Base-by-base conservation (phyloP, 2,113 vertebrate genomes). In the Chlorocebus sabaeus region DNA sequence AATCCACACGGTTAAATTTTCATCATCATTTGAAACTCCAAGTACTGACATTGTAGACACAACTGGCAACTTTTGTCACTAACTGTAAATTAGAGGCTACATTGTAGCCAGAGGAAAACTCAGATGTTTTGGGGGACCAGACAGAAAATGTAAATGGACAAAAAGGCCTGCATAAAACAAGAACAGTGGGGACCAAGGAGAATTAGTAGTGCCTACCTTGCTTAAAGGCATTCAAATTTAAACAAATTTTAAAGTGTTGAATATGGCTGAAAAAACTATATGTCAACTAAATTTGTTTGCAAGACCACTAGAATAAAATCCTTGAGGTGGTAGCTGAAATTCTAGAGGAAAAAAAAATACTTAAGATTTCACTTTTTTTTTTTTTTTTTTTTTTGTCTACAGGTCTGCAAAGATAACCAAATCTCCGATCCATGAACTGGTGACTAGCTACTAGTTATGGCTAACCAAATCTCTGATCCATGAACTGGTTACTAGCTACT, bases 11-110 rank as follows among this genome's bases (percentile, higher is more conserved):
- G 79, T 67, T 86, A 84, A 35, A 86, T 83, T 97, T 91, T 73
- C 57, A 55, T 57, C 90, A 70, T 30, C 55, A 45, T 96, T 90
- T 93, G 76, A 97, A 94, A 86, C 55, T 78, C 90, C 18, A 32
- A 43, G 43, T 50, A 82, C 1, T 3, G 12, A 18, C 79, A 35
- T 30, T 27, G 14, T 55, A 50, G 40, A 75, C 35, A 78, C 82
- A 96, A 78, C 45, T 27, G 25, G 35, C 25, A 72, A 82, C 48
- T 76, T 95, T 73, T 61, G 83, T 86, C 43, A 67, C 6, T 82
- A 83, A 64, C 52, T 35, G 64, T 79, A 76, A 86, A 93, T 90
- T 81, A 92, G 35, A 73, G 87, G 90, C 35, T n/a, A 72, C 20
- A 10, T 10, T 93, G 52, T 68, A 92, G 38, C 73, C 57, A 59